A percentile compares a stretch with the other conserved stretches of the same genome.
phyloP scores from a whole-genome alignment of 1,140 invertebrate species.

The Plectrocnemia conspersa region DNA sequence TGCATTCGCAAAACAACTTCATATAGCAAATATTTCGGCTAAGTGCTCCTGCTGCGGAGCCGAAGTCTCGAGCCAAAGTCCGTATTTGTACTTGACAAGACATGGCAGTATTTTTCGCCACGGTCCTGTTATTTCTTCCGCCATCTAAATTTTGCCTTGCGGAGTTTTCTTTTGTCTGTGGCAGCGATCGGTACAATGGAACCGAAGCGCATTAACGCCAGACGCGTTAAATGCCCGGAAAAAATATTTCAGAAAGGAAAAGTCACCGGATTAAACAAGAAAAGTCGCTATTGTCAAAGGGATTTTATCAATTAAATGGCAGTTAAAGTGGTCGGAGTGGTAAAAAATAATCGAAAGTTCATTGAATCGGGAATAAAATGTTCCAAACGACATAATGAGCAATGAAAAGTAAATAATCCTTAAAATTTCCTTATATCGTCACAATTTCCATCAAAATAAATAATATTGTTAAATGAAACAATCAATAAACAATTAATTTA shows the following conservation, averaged over 20 bases:
- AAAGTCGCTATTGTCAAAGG: too few species aligned
- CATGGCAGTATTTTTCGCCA: conserved; percentile 11
- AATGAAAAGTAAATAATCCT: too few species aligned
- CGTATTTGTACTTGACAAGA: conserved; percentile 24
- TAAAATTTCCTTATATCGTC: too few species aligned
- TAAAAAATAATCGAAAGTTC: too few species aligned
- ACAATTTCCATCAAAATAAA: too few species aligned
- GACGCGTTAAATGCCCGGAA: conserved; percentile 19
- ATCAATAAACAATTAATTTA: too few species aligned
- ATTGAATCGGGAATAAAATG: too few species aligned
- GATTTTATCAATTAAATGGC: too few species aligned
- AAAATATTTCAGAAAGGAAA: conserved; percentile 17
- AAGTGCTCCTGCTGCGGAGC: conserved; percentile 13
- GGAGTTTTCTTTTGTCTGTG: conserved; percentile 22
- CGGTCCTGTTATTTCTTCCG: conserved; percentile 24
- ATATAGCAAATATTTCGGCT: conserved; percentile 26
- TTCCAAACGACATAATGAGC: too few species aligned
- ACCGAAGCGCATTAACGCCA: conserved; percentile 18
- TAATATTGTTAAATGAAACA: too few species aligned
- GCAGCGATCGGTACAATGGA: conserved; percentile 11
- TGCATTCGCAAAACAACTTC: conserved; percentile 18
- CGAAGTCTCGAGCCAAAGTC: conserved; percentile 7
- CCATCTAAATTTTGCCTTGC: conserved; percentile 29
- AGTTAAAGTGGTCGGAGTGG: too few species aligned
- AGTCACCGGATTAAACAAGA: too few species aligned